Evolutionary conservation across 2,113 vertebrate genomes (phyloP).

Genomic region (Verasper variegatus): DNA sequence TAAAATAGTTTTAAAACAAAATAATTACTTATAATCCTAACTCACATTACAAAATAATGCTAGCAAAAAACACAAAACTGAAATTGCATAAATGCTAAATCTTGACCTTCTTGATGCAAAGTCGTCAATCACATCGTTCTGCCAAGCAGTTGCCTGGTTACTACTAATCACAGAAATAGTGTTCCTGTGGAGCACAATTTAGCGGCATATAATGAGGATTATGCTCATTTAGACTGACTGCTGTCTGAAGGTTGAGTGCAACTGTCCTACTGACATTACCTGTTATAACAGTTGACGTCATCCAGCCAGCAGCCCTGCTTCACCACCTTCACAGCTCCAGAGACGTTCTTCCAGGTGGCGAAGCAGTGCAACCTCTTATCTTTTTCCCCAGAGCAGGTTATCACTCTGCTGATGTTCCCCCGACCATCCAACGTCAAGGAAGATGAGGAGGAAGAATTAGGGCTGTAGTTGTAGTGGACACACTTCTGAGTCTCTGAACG

Average conservation of each 20-base stretch:
- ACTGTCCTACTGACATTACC: conserved; percentile 70
- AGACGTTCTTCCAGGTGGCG: conserved; percentile 94
- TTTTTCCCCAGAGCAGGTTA: conserved; percentile 88
- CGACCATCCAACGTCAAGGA: conserved; percentile 77
- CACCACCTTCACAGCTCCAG: conserved; percentile 90
- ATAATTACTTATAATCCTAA: no score
- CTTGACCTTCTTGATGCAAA: no score
- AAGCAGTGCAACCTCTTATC: conserved; percentile 95
- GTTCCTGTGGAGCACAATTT: no score
- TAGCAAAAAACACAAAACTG: no score
- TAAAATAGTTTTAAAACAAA: no score
- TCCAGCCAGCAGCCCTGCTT: conserved; percentile 97
- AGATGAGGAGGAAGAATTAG: conserved; percentile 3
- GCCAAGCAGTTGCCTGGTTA: no score
- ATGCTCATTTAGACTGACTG: no score
- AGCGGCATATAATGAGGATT: no score
- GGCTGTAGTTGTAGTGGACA: conserved; percentile 89
- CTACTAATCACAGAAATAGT: no score
- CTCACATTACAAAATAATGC: no score
- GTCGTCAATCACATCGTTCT: no score
- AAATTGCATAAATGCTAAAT: no score
- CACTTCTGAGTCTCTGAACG: conserved; percentile 92
- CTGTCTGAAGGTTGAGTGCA: background rate
- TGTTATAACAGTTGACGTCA: conserved; percentile 94
- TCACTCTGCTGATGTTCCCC: conserved; percentile 86